A percentile compares a stretch with the other conserved stretches of the same genome.
Conservation (phyloP, 1,140 invertebrate species). For the Xylocopa sonorina region DNA sequence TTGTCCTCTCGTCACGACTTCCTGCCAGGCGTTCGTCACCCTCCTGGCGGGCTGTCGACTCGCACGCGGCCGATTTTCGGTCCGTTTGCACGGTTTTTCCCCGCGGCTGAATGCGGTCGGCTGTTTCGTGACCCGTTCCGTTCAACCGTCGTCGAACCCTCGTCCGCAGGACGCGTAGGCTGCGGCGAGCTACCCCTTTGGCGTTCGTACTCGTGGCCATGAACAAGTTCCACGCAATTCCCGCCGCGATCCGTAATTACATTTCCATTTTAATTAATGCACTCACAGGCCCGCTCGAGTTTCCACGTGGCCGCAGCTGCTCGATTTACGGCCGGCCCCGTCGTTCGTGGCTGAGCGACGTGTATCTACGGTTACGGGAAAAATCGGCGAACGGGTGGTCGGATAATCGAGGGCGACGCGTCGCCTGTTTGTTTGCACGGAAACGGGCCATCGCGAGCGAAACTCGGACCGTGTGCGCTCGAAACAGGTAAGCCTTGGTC, state of each 20-base stretch:
- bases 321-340: not conserved
- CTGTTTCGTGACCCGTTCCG: not conserved
- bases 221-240: constrained; percentile 23
- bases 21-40: not conserved
- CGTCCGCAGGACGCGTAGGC: not conserved
- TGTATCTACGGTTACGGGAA: not conserved
- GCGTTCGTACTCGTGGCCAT: not conserved
- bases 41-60: too few species aligned
- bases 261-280: constrained; percentile 42
- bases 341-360: not conserved
- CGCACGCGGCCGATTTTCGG: not conserved
- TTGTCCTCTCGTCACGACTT: constrained; percentile 31
- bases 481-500: not conserved
- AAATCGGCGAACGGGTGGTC: not conserved
- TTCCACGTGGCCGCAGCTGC: constrained; percentile 19
- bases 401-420: not conserved
- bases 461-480: not conserved
- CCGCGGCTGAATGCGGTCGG: not conserved
- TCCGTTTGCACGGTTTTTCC: too few species aligned
- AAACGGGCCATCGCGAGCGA: not conserved
- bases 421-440: not conserved
- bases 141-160: not conserved
- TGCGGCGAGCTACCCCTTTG: not conserved
- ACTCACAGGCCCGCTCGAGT: constrained; percentile 11
- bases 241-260: constrained; percentile 23